Percentiles rank a stretch among this genome's conserved stretches.
Evolutionary conservation across 2,797 vertebrate species (phyloP).

Genomic region (Anisognathus igniventris): DNA sequence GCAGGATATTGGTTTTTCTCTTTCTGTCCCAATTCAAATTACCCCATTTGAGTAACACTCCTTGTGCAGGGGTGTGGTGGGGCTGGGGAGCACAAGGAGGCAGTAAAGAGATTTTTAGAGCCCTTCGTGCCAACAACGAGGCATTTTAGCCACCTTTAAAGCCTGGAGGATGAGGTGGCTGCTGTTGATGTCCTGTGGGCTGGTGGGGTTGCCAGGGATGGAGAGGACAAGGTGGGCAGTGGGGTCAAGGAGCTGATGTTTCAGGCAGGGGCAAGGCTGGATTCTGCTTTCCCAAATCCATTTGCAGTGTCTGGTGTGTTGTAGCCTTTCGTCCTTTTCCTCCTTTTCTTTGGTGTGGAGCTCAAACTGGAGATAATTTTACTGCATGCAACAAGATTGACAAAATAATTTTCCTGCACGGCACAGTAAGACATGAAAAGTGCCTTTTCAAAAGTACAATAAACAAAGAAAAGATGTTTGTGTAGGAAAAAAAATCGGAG

Average conservation of each 20-base stretch:
- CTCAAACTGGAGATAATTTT: not conserved
- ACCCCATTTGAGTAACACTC: accelerated
- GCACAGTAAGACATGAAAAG: not conserved
- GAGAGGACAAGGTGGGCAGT: not conserved
- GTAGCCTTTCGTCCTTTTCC: not conserved
- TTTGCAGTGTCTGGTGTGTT: not conserved
- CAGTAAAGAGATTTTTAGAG: not conserved
- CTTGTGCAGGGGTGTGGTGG: not conserved
- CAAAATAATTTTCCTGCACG: not conserved
- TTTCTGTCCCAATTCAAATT: not conserved
- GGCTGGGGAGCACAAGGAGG: not conserved
- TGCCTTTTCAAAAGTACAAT: not conserved
- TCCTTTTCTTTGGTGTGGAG: accelerated
- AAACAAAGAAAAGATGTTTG: not conserved
- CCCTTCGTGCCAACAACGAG: not conserved
- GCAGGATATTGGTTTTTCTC: not conserved
- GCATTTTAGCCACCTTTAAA: not conserved
- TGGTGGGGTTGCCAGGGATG: not conserved
- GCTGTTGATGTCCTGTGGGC: not conserved
- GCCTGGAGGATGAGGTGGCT: not conserved
- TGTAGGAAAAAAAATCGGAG: not conserved
- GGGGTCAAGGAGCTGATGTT: not conserved
- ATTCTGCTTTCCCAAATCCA: not conserved
- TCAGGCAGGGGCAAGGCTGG: not conserved
- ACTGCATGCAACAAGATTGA: not conserved